phyloP scores from a whole-genome alignment of 2,888 invertebrate species.

The Lymantria dispar region DNA sequence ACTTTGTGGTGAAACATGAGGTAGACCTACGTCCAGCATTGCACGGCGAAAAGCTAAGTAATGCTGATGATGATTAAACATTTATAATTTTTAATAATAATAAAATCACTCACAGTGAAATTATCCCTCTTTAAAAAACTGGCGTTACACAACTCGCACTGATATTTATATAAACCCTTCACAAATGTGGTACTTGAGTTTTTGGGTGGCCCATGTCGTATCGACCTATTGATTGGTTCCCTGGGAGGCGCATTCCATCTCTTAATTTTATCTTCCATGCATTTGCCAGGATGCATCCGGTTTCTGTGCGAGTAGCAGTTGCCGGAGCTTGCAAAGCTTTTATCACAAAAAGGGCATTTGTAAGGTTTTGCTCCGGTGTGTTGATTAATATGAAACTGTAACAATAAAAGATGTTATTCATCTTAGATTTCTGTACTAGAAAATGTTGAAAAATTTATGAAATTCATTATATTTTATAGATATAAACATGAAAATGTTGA shows the following conservation, averaged over 20 bases:
- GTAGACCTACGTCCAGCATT: too few species aligned
- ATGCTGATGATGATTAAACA: too few species aligned
- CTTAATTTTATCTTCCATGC: conserved; percentile 30
- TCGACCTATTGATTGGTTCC: conserved; percentile 13
- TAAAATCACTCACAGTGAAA: conserved; percentile 52
- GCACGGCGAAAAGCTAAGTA: too few species aligned
- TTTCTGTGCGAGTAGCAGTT: conserved; percentile 89
- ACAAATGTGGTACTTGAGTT: conserved; percentile 22
- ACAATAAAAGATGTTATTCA: conserved; percentile 17
- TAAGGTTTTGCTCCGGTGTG: conserved; percentile 89
- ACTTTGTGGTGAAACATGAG: too few species aligned
- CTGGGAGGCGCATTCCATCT: conserved; percentile 8
- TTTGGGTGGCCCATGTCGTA: conserved; percentile 18
- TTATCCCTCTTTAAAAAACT: conserved; percentile 64
- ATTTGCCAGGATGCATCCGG: conserved; percentile 86
- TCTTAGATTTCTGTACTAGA: too few species aligned
- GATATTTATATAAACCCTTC: conserved; percentile 53
- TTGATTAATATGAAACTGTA: conserved; percentile 88
- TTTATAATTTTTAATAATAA: background rate
- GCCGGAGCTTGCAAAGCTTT: conserved; percentile 87
- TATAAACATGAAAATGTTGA: too few species aligned
- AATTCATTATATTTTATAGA: too few species aligned
- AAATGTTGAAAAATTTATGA: too few species aligned
- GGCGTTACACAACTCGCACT: conserved; percentile 58
- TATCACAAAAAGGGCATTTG: conserved; percentile 88